phyloP scores from a whole-genome alignment of 2,113 vertebrate species.

The Lepisosteus osseus region DNA sequence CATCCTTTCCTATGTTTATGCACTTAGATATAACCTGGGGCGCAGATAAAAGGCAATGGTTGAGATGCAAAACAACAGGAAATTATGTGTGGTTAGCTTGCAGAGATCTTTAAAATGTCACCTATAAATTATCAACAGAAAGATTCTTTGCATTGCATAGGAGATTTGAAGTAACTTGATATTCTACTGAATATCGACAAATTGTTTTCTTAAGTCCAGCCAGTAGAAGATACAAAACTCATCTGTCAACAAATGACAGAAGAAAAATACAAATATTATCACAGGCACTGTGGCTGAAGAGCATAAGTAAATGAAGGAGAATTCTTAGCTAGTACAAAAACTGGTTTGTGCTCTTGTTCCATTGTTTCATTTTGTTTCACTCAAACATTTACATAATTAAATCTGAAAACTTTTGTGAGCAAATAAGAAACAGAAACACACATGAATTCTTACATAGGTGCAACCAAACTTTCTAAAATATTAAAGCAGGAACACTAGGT shows the following conservation, averaged over 20 bases:
- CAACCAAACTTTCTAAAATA: too few species aligned
- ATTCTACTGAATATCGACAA: background rate
- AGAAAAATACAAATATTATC: too few species aligned
- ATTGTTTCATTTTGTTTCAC: background rate
- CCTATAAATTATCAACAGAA: background rate
- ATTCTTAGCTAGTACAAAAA: background rate
- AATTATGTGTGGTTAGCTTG: constrained; percentile 1
- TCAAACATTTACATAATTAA: background rate
- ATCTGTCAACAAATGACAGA: background rate
- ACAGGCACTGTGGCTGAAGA: too few species aligned
- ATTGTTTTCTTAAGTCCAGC: background rate
- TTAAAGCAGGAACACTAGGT: too few species aligned
- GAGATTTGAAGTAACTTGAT: constrained; percentile 34
- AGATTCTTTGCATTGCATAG: constrained; percentile 12
- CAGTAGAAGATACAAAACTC: background rate
- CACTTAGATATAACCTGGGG: constrained; percentile 1
- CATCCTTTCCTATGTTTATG: background rate
- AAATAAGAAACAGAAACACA: background rate
- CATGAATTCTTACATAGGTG: too few species aligned
- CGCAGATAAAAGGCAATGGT: background rate
- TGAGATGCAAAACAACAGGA: constrained; percentile 5
- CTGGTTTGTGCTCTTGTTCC: background rate
- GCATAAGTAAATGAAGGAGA: too few species aligned
- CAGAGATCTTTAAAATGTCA: background rate
- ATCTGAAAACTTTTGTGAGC: background rate